Conservation (phyloP, 1,140 invertebrate species). For the Papilio machaon region DNA sequence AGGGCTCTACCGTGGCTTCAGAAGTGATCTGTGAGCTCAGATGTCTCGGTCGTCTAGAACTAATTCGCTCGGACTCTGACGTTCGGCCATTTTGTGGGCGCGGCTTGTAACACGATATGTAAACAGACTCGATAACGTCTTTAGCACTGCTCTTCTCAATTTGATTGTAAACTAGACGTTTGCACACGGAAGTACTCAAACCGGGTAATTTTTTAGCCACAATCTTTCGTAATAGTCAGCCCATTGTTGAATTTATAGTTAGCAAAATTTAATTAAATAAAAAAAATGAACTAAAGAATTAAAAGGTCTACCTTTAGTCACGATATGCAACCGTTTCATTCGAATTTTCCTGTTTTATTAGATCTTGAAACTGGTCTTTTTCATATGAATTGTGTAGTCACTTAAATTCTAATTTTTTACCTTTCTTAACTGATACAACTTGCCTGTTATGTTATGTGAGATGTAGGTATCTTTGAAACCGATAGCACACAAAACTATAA, state of each 20-base stretch:
- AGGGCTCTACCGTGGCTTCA: background rate
- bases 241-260: background rate
- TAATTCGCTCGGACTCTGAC: conserved; percentile 50
- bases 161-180: background rate
- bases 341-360: background rate
- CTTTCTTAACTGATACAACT: background rate
- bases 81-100: conserved; percentile 67
- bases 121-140: conserved; percentile 56
- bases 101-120: conserved; percentile 65
- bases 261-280: no score
- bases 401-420: background rate
- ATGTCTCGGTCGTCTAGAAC: conserved; percentile 50
- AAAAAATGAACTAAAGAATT: no score
- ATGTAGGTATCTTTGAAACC: background rate
- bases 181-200: background rate
- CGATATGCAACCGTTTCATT: no score
- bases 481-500: conserved; percentile 25
- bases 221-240: background rate
- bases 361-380: background rate
- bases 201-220: no score
- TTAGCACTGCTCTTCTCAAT: conserved; percentile 38
- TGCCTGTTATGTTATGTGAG: background rate
- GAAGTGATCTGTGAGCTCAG: conserved; percentile 33
- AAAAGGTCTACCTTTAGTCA: no score
- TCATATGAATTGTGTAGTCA: no score